Evolutionary conservation across 2,113 vertebrate species (phyloP), one percentile per base, ranked within the genome.

Genomic region (Passer montanus): DNA sequence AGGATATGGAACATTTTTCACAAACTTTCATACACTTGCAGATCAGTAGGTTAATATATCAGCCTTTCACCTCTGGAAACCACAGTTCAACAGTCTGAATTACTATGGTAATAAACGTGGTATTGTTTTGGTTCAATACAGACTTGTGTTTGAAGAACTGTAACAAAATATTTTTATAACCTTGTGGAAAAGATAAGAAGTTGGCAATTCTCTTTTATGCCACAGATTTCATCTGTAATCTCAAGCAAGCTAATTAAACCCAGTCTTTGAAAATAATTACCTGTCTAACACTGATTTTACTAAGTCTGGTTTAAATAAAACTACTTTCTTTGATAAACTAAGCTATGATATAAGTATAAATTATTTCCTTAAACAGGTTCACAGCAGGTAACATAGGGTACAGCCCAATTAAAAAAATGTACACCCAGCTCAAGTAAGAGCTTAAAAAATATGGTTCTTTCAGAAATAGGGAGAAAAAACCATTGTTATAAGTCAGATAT

Each of bases 91-190:
- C 92, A 94, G 87, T 37, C 87, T 80, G 87, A 89, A 94, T 90
- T 87, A 87, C 91, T 74, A 8, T 15, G 37, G 87, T 80, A 85
- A 93, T 95, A 97, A 97, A 87, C 26, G 82, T 49, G 35, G 70
- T 9, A 95, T 96, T 96, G 93, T 94, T 90, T 87, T 35, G 60
- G 73, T 73, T 89, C 87, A 76, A 60, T 69, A 76, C 31, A 12
- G 84, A 30, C 63, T 46, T 79, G 87, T 93, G 67, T 82, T 91
- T 94, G 84, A 93, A 94, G 89, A 82, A 94, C 89, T 72, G 93
- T 69, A 95, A 93, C 94, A 91, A 76, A 94, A 91, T 94, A 95
- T 95, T 96, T 94, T 91, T 87, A 90, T 89, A 95, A 94, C 93
- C 93, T 83, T 74, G 90, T 43, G 70, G 74, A 79, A 85, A 87